These are phyloP conservation scores for Xiphorhynchus erythropygius DNA, from an alignment of 2,797 vertebrate species.

Conservation along the genomic window DNA sequence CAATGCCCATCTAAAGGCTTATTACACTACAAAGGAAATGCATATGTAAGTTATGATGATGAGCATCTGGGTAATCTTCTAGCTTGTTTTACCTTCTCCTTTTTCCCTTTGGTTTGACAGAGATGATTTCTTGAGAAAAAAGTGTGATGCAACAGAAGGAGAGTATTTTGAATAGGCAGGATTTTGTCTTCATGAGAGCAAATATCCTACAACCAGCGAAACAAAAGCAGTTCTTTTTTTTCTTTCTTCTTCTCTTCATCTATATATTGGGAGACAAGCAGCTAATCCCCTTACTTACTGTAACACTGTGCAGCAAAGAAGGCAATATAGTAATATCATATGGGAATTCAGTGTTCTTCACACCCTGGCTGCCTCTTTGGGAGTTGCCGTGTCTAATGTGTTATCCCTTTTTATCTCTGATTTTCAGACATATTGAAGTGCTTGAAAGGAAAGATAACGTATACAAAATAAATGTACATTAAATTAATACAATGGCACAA, in stretches of 20 bases:
- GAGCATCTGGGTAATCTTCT: not conserved
- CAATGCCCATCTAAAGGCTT: not conserved
- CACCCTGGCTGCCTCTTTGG: slow-evolving; percentile 19
- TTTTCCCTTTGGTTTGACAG: not conserved
- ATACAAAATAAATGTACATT: slow-evolving; percentile 48
- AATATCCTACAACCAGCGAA: not conserved
- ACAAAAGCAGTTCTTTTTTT: not conserved
- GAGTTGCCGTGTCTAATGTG: not conserved
- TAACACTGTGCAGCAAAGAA: slow-evolving; percentile 37
- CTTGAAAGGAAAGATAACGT: slow-evolving; percentile 39
- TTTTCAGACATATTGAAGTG: slow-evolving; percentile 47
- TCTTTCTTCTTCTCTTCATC: not conserved
- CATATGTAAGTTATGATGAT: not conserved
- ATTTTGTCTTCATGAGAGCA: not conserved
- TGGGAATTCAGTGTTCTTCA: slow-evolving; percentile 55
- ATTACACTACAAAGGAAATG: not conserved
- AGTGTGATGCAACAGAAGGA: not conserved
- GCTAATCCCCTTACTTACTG: slow-evolving; percentile 60
- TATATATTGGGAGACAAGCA: slow-evolving; percentile 31
- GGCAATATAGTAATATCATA: slow-evolving; percentile 52
- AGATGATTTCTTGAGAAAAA: not conserved
- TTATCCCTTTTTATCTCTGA: slow-evolving; percentile 50
- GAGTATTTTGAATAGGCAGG: not conserved
- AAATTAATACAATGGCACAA: not conserved
- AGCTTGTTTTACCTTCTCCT: not conserved